phyloP scores from a whole-genome alignment of 2,797 vertebrate genomes.

The Rhabdophis nuchalis region DNA sequence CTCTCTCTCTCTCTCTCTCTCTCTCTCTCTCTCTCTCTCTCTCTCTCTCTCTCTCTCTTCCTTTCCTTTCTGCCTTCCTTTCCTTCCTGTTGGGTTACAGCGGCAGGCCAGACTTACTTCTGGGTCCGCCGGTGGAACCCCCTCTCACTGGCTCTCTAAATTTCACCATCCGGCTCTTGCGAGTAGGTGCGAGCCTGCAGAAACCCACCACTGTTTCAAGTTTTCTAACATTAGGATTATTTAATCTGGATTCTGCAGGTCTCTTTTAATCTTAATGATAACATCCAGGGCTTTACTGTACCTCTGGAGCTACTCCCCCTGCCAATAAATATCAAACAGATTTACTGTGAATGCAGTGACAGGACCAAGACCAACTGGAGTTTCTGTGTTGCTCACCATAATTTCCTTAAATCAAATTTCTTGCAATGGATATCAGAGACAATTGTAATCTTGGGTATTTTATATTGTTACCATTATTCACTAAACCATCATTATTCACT shows the following conservation, averaged over 20 bases:
- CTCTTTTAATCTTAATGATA: background rate
- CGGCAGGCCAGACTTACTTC: too few species aligned
- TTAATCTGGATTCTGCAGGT: background rate
- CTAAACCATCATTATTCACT: background rate
- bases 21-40: too few species aligned
- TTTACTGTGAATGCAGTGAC: background rate
- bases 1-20: too few species aligned
- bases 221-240: conserved; percentile 26
- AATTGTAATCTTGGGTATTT: background rate
- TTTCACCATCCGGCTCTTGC: too few species aligned
- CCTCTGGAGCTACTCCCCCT: background rate
- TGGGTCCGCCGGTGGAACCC: too few species aligned
- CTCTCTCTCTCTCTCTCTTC: too few species aligned
- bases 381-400: background rate
- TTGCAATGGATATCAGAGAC: background rate
- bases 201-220: too few species aligned
- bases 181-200: too few species aligned
- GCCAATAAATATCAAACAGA: background rate
- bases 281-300: background rate
- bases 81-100: too few species aligned
- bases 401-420: background rate
- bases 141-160: too few species aligned
- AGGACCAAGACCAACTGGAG: background rate
- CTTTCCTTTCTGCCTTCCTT: too few species aligned
- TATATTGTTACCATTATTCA: background rate